Evolutionary conservation across 2,113 vertebrate genomes (phyloP), one percentile per base, ranked within the genome.

Genomic region (Lepus timidus): DNA sequence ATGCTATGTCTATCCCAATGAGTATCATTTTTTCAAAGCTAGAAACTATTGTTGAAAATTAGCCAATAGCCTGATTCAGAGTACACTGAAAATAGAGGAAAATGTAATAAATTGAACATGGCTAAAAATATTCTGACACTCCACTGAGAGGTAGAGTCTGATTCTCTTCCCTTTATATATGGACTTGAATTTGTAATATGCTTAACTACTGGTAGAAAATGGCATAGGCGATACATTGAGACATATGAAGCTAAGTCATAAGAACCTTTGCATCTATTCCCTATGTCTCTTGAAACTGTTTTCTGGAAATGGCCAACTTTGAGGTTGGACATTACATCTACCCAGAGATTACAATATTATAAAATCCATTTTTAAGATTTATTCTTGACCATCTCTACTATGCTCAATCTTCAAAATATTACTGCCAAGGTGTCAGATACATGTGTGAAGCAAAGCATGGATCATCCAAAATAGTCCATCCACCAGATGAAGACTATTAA

Each of bases 131-230:
- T 1, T 68, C n/a, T 44, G 13, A 51, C n/a, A n/a, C 1, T 51
- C 11, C 10, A 29, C 1, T 9, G 13, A 44, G 79, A 79, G 14
- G 11, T 23, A 3, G 39, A 51, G 9, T 58, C 6, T n/a, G 87
- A 73, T 74, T 8, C 7, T 7, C 81, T 6, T 65, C 19, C 22
- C 44, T 3, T 86, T 89, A 2, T 33, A 36, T 51, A 17, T 71
- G 20, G 17, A 10, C 23, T 94, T 81, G 14, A 96, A 78, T 78
- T 5, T 93, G 36, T 93, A 22, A 76, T 19, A 92, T 88, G 4
- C 5, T 85, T 94, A 20, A 70, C 19, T 85, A 81, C 88, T 52
- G 36, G n/a, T 16, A 78, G 70, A 67, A 62, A 11, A 33, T 25
- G 29, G 33, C n/a, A 52, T 16, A 86, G 75, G 25, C 80, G n/a